These are phyloP conservation scores for Aratinga solstitialis DNA, from an alignment of 2,797 vertebrate species.

Conservation along the genomic window DNA sequence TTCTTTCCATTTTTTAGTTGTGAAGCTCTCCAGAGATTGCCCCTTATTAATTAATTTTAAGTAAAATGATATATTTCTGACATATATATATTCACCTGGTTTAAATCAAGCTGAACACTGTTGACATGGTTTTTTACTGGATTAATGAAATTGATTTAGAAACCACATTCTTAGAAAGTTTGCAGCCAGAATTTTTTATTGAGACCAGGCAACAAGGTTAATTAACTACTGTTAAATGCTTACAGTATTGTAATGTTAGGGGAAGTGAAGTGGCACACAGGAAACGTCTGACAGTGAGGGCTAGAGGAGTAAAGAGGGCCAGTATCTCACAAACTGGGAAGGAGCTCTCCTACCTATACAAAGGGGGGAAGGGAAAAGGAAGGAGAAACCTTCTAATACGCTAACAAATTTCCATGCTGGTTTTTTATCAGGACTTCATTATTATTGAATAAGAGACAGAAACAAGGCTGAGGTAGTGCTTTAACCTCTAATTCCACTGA, in stretches of 20 bases:
- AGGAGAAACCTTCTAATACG: background rate
- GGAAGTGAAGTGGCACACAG: background rate
- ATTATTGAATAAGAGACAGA: conserved; percentile 17
- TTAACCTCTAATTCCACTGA: conserved; percentile 52
- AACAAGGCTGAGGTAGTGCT: conserved; percentile 49
- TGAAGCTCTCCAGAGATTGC: background rate
- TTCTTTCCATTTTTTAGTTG: background rate
- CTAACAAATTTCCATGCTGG: background rate
- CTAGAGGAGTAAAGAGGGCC: background rate
- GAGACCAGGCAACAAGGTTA: background rate
- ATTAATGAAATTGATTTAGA: background rate
- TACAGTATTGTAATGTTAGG: background rate
- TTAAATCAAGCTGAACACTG: background rate
- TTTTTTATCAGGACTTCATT: conserved; percentile 46
- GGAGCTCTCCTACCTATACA: background rate
- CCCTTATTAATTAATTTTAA: background rate
- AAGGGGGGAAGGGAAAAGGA: background rate
- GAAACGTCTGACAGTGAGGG: background rate
- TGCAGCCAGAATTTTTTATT: background rate
- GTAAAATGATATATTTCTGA: background rate
- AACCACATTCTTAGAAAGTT: background rate
- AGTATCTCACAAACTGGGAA: background rate
- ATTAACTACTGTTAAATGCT: background rate
- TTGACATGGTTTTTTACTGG: background rate
- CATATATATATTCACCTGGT: background rate